Evolutionary conservation across 1,140 invertebrate genomes (phyloP), one percentile per base, ranked within the genome.

Genomic region (Calephelis nemesis): DNA sequence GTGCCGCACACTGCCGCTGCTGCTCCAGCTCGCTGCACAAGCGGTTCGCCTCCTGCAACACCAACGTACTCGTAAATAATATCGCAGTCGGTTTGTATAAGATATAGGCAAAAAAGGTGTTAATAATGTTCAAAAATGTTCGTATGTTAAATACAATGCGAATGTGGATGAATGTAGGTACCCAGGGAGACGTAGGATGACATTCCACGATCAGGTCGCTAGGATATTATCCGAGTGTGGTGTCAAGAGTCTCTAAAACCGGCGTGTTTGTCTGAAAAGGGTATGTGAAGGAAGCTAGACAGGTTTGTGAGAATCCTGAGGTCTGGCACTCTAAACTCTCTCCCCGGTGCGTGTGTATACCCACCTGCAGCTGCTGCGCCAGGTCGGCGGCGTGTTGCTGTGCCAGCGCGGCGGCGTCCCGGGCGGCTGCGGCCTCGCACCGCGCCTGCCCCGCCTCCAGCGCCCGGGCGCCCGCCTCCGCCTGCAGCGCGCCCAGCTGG

Each of bases 331-430:
- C n/a, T n/a, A n/a, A n/a, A n/a, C n/a, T n/a, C n/a, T n/a, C n/a
- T n/a, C n/a, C n/a, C n/a, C n/a, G n/a, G n/a, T n/a, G n/a, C n/a
- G n/a, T n/a, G n/a, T 60, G 19, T 12, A 7, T 52, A 47, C 30
- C 40, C 69, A 94, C 94, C 88, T 95, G 94, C 48, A 94, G 88
- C 82, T 94, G 93, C 68, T 93, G 92, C 67, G 89, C 87, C 47
- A 93, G 83, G 13, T 95, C 93, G 67, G 91, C 77, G 90, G 92
- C 87, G 89, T 92, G 66, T 87, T 91, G 67, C 77, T 92, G 66
- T 90, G 87, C 86, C 19, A 93, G 81, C 39, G 94, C 93, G 70
- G 91, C 76, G 90, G 92, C 88, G 88, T 91, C 93, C 39, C 89
- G 90, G 4, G 92, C 92, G 9, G 88, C 88, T 68, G 88, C 91